Conservation (phyloP, 2,797 vertebrate species). For the Acipenser ruthenus region DNA sequence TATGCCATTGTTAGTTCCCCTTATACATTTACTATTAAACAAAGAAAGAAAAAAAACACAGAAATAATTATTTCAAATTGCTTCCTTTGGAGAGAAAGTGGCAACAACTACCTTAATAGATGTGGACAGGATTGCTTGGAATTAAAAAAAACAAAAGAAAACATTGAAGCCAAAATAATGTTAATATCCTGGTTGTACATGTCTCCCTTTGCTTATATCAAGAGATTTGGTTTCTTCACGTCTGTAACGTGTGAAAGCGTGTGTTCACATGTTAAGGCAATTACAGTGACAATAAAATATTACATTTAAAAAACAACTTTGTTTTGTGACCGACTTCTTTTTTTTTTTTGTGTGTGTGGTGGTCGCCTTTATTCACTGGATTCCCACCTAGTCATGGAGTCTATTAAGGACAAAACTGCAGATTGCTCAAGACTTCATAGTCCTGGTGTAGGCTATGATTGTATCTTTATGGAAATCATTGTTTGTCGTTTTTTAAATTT, state of each 20-base stretch:
- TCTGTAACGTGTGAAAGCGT: slow-evolving; percentile 69
- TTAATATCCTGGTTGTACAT: slow-evolving; percentile 48
- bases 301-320: slow-evolving; percentile 68
- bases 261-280: slow-evolving; percentile 83
- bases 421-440: too few relatives aligned
- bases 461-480: too few relatives aligned
- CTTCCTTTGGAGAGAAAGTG: slow-evolving; percentile 73
- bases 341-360: too few relatives aligned
- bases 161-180: slow-evolving; percentile 47
- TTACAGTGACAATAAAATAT: slow-evolving; percentile 97
- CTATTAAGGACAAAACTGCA: too few relatives aligned
- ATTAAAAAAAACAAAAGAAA: slow-evolving; percentile 66
- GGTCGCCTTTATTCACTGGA: too few relatives aligned
- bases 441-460: too few relatives aligned
- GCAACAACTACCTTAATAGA: slow-evolving; percentile 78
- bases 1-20: slow-evolving; percentile 85
- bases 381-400: too few relatives aligned
- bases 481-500: too few relatives aligned
- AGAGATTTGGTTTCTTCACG: slow-evolving; percentile 50
- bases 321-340: neutral
- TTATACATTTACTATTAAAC: slow-evolving; percentile 30
- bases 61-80: slow-evolving; percentile 44
- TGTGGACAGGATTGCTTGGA: slow-evolving; percentile 84
- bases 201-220: slow-evolving; percentile 50
- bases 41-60: neutral